Conservation (phyloP, 2,888 invertebrate species). For the Blastobasis lacticolella region DNA sequence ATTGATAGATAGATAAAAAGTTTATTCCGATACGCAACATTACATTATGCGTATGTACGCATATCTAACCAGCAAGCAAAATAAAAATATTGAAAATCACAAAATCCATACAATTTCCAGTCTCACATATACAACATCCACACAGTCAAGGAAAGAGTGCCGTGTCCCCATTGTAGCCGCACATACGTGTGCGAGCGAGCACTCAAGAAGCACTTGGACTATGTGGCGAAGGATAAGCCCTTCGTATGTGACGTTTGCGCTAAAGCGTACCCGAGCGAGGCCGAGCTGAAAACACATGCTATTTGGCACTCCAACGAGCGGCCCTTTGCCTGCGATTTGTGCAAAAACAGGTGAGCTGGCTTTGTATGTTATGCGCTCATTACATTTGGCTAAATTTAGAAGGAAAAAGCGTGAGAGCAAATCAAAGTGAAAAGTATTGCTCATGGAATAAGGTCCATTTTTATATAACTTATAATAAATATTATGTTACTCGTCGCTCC, state of each 20-base stretch:
- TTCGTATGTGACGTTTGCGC: slow-evolving; percentile 34
- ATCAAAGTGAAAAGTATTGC: too few species aligned
- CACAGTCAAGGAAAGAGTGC: slow-evolving; percentile 15
- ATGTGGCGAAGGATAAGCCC: slow-evolving; percentile 20
- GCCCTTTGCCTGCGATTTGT: too few species aligned
- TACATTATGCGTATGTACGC: background rate
- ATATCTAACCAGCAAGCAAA: background rate
- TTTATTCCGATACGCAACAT: too few species aligned
- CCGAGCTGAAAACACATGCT: slow-evolving; percentile 25
- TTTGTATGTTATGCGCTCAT: too few species aligned
- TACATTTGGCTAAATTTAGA: too few species aligned
- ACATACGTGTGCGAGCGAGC: slow-evolving; percentile 28
- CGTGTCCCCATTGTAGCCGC: slow-evolving; percentile 37
- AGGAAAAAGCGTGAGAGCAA: too few species aligned
- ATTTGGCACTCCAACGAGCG: too few species aligned
- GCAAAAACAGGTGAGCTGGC: too few species aligned
- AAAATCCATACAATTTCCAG: slow-evolving; percentile 14
- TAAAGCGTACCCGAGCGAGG: slow-evolving; percentile 22
- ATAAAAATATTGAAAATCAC: background rate
- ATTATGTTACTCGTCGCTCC: too few species aligned
- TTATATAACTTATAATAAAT: too few species aligned
- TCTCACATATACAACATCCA: slow-evolving; percentile 22
- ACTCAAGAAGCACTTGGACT: slow-evolving; percentile 26
- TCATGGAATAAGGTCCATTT: too few species aligned
- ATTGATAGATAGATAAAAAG: too few species aligned